These are phyloP conservation scores for Argyresthia albistria DNA, from an alignment of 2,888 invertebrate species.

Conservation along the genomic window DNA sequence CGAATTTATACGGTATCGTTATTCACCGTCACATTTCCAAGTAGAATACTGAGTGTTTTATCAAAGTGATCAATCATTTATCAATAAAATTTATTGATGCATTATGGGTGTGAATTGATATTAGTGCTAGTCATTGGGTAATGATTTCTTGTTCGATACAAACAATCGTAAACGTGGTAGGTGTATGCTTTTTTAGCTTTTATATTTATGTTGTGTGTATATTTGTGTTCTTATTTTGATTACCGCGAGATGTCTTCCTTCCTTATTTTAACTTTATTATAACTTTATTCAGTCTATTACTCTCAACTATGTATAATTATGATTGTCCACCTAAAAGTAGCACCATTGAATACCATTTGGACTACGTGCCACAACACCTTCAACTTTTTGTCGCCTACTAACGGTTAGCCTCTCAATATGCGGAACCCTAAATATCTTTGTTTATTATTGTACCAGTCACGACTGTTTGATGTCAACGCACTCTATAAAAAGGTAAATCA, in stretches of 20 bases:
- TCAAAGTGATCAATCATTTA: not conserved
- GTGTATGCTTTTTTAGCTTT: not conserved
- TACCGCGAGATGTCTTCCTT: not conserved
- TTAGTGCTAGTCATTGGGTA: not conserved
- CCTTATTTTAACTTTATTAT: not conserved
- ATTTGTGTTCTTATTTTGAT: no score
- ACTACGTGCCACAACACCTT: no score
- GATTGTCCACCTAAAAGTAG: no score
- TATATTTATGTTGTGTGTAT: no score
- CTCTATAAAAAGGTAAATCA: slow-evolving; percentile 17
- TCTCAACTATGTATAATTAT: no score
- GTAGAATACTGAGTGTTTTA: not conserved
- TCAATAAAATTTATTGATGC: not conserved
- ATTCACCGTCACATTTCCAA: not conserved
- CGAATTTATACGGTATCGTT: not conserved
- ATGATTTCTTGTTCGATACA: not conserved
- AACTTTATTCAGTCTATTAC: no score
- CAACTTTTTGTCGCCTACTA: not conserved
- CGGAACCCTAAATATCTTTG: slow-evolving; percentile 4
- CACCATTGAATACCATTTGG: no score
- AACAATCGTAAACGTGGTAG: not conserved
- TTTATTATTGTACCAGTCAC: slow-evolving; percentile 20
- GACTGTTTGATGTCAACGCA: slow-evolving; percentile 18
- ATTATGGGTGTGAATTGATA: not conserved
- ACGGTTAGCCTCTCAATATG: not conserved